These are phyloP conservation scores for Crenichthys baileyi DNA, from an alignment of 2,797 vertebrate species.

Conservation along the genomic window DNA sequence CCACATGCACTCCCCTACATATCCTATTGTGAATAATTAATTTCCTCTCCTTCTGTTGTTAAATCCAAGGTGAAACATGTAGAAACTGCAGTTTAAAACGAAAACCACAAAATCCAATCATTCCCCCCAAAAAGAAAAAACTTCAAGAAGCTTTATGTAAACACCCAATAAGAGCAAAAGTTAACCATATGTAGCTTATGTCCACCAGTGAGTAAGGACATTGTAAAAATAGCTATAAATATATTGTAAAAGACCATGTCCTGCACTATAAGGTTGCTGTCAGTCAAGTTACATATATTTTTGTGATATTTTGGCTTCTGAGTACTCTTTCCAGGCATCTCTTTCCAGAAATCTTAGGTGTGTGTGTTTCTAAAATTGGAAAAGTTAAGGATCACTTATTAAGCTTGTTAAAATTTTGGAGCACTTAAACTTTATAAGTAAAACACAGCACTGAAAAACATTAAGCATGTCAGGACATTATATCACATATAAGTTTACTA, in stretches of 20 bases:
- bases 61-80: conserved; percentile 26
- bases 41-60: conserved; percentile 16
- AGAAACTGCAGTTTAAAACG: neutral
- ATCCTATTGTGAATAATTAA: conserved; percentile 17
- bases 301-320: too few relatives aligned
- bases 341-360: too few relatives aligned
- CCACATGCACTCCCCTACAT: conserved; percentile 10
- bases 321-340: too few relatives aligned
- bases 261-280: neutral
- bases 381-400: too few relatives aligned
- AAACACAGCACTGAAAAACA: too few relatives aligned
- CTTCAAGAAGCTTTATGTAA: neutral
- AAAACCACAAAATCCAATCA: neutral
- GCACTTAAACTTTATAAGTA: too few relatives aligned
- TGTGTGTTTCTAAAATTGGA: too few relatives aligned
- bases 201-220: neutral
- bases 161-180: neutral
- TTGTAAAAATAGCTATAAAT: conserved; percentile 2
- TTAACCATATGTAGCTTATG: neutral
- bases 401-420: too few relatives aligned
- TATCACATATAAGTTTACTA: too few relatives aligned
- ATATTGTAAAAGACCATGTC: neutral
- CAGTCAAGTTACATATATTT: too few relatives aligned
- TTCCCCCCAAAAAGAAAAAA: neutral
- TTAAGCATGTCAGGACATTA: too few relatives aligned